These are phyloP conservation scores for Pocillopora meandrina DNA, from an alignment of 92 coral and sea anemone species.

Conservation along the genomic window DNA sequence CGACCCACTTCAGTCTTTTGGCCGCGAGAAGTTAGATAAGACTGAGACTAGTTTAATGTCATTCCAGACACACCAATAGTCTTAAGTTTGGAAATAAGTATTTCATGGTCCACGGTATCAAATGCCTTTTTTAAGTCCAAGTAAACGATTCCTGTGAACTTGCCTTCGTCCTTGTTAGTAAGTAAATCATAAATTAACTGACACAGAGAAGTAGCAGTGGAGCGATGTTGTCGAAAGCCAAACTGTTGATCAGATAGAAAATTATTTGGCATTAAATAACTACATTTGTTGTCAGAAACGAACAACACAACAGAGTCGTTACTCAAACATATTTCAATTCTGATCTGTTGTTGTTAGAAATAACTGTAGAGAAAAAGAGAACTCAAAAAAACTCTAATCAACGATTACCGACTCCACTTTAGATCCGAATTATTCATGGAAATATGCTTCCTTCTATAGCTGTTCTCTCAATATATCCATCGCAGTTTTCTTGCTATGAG, in stretches of 20 bases:
- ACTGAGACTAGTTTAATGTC: slow-evolving; percentile 6
- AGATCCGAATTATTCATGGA: too few species aligned
- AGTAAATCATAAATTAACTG: slow-evolving; percentile 14
- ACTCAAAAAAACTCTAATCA: too few species aligned
- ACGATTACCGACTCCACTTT: too few species aligned
- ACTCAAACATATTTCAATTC: too few species aligned
- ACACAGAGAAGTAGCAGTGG: slow-evolving; percentile 18
- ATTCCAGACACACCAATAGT: slow-evolving; percentile 9
- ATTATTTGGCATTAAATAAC: too few species aligned
- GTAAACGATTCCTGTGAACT: slow-evolving; percentile 6
- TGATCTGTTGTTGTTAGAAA: too few species aligned
- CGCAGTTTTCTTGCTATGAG: too few species aligned
- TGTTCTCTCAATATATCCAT: too few species aligned
- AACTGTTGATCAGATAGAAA: slow-evolving; percentile 6
- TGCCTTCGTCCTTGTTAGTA: slow-evolving; percentile 5
- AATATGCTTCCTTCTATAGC: too few species aligned
- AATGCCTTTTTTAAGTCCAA: neutral
- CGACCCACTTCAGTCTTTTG: neutral
- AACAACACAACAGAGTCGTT: too few species aligned
- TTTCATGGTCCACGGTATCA: neutral
- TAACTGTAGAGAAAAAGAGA: too few species aligned
- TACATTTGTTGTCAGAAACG: too few species aligned
- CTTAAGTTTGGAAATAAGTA: neutral
- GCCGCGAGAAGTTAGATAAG: slow-evolving; percentile 19
- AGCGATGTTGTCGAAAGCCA: slow-evolving; percentile 21